These are phyloP conservation scores for Branchipolynoe longqiensis DNA, from an alignment of 2,888 invertebrate genomes.

Conservation along the genomic window DNA sequence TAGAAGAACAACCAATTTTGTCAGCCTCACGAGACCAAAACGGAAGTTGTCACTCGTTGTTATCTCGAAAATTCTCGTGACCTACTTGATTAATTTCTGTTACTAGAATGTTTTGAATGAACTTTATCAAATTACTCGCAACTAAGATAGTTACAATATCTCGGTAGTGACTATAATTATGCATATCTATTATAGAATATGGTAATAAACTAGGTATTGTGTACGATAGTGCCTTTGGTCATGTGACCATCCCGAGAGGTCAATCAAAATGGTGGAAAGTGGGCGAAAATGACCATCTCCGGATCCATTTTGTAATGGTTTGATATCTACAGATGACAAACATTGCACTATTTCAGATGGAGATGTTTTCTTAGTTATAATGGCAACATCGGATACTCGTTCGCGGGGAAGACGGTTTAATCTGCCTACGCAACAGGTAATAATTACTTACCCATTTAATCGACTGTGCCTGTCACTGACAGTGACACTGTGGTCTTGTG, in stretches of 20 bases:
- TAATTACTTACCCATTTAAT: constrained; percentile 55
- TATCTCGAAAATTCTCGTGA: constrained; percentile 30
- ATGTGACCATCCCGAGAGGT: constrained; percentile 58
- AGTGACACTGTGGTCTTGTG: no score
- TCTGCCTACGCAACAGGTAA: constrained; percentile 88
- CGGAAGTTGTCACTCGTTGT: constrained; percentile 38
- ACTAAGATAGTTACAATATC: no score
- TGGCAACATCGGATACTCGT: constrained; percentile 37
- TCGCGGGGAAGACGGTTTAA: constrained; percentile 69
- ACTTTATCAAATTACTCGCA: no score
- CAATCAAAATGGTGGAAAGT: constrained; percentile 60
- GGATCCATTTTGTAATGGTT: constrained; percentile 7
- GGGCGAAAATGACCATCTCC: constrained; percentile 48
- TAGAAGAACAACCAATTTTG: background rate
- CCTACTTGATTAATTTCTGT: no score
- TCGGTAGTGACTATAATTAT: background rate
- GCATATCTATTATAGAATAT: background rate
- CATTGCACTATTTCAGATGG: background rate
- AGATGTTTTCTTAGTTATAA: constrained; percentile 15
- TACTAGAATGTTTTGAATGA: no score
- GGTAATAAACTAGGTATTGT: no score
- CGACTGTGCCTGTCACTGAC: no score
- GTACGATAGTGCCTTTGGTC: constrained; percentile 10
- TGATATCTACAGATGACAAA: background rate
- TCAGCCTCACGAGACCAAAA: constrained; percentile 45